These are phyloP conservation scores for Erithacus rubecula DNA, from an alignment of 2,797 vertebrate species.

Conservation along the genomic window DNA sequence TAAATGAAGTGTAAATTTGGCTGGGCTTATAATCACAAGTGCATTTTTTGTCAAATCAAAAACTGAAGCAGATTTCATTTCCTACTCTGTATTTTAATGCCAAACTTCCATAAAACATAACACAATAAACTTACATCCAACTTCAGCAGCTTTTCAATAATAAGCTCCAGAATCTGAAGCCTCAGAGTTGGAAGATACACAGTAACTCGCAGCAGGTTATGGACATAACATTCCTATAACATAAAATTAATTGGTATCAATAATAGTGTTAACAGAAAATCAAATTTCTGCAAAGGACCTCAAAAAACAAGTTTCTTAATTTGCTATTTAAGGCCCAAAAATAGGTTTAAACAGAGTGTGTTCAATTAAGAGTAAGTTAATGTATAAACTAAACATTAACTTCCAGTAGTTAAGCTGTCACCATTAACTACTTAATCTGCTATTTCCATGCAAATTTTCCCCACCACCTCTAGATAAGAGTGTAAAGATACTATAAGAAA, in stretches of 20 bases:
- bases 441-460: background rate
- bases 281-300: background rate
- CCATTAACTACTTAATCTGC: background rate
- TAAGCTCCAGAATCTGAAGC: conserved; percentile 86
- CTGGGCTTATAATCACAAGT: background rate
- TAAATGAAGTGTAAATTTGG: background rate
- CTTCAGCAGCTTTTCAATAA: conserved; percentile 87
- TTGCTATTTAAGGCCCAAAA: background rate
- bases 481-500: background rate
- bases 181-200: conserved; percentile 86
- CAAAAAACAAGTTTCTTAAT: background rate
- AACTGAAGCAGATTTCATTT: background rate
- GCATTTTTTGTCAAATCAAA: background rate
- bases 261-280: background rate
- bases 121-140: conserved; percentile 86
- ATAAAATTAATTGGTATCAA: background rate
- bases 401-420: background rate
- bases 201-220: conserved; percentile 88
- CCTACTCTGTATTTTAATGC: background rate
- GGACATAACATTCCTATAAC: conserved; percentile 91
- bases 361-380: background rate
- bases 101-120: background rate
- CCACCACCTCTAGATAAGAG: background rate
- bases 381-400: background rate
- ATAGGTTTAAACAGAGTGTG: background rate